Evolutionary conservation across 2,113 vertebrate genomes (phyloP).

Genomic region (Anguilla rostrata): DNA sequence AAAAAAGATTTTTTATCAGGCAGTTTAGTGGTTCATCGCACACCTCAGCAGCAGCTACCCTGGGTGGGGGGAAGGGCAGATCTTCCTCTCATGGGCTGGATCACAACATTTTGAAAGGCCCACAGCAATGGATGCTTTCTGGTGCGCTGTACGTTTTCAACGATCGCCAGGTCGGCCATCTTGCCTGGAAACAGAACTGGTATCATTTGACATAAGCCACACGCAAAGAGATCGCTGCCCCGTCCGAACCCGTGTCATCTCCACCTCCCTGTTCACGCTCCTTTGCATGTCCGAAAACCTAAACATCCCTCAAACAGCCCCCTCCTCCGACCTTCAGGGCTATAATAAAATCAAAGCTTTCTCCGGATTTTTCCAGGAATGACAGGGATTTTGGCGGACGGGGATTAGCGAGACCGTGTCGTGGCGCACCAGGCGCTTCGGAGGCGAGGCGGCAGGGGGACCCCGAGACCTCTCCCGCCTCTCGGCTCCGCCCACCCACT

Average conservation of each 20-base stretch:
- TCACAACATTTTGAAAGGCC: background rate
- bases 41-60: background rate
- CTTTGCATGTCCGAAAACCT: background rate
- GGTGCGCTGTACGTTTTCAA: background rate
- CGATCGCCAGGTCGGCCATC: background rate
- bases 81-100: background rate
- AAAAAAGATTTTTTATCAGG: background rate
- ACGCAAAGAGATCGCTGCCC: background rate
- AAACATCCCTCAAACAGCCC: background rate
- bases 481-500: slow-evolving; percentile 20
- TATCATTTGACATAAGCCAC: background rate
- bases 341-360: background rate
- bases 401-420: background rate
- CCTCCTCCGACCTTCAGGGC: background rate
- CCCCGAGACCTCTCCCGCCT: background rate
- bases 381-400: background rate
- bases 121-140: background rate
- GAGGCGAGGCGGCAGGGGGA: background rate
- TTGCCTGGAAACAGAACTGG: background rate
- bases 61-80: background rate
- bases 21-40: background rate
- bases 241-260: background rate
- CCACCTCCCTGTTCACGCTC: background rate
- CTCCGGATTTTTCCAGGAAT: background rate
- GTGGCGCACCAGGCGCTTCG: too few species aligned